Evolutionary conservation across 2,113 vertebrate species (phyloP), one percentile per base, ranked within the genome.

Genomic region (Cepphus grylle): DNA sequence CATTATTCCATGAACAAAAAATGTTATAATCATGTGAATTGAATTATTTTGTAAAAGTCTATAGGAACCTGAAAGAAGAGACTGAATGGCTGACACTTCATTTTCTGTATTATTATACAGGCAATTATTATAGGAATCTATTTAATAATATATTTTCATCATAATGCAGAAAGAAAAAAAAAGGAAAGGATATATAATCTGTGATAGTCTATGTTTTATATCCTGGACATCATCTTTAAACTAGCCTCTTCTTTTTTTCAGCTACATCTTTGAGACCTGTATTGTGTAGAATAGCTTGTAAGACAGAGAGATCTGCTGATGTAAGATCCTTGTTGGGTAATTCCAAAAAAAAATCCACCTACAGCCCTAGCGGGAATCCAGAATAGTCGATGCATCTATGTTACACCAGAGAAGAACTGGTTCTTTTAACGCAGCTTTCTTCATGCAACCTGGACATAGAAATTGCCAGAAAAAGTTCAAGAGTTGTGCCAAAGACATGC

Each of bases 21-120:
- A 42, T 53, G 30, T 61, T 29, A n/a, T 34, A 22, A 45, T 8
- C 32, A 5, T 8, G 9, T 38, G 3, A n/a, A 65, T 7, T 13
- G 5, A 69, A n/a, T 53, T 20, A 15, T 55, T 53, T 53, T 53
- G 8, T 25, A 65, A 4, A 32, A 67, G 5, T 19, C 65, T 18
- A 4, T 4, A 61, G 26, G 66, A 78, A 47, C 4, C 21, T 26
- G 43, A 61, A 76, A 61, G 4, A 59, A 80, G 27, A 38, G 29
- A 47, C 6, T 11, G 36, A 14, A 18, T 3, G 15, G 8, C 15
- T 30, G 25, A 21, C 9, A 36, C 0, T 1, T 67, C 3, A 22
- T 45, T 58, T 82, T 36, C 32, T 58, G 14, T 9, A 4, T 26
- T 5, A 71, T 53, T 29, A 38, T 1, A 11, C 12, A 13, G 9